Evolutionary conservation across 2,888 invertebrate genomes (phyloP), one percentile per base, ranked within the genome.

Genomic region (Pristionchus fissidentatus): DNA sequence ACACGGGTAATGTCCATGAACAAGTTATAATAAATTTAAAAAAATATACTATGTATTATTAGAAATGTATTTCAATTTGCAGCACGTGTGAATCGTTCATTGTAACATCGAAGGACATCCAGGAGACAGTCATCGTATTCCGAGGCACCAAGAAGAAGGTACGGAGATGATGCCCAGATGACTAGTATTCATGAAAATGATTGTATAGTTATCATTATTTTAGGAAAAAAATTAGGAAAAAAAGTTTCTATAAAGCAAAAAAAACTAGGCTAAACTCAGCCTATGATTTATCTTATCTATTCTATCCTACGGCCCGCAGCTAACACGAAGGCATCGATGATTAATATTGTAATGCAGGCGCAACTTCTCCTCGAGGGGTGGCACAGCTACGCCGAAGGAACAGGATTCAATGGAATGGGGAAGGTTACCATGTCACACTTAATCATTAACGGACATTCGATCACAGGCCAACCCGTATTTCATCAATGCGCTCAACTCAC

Each of bases 351-450:
- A 29, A 41, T 70, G 26, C 84, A 90, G 86, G 84, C 81, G 22
- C 91, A 91, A 85, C 85, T 91, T 10, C 70, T 91, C 8, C 78
- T 90, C 26, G 91, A 91, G 84, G 90, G 88, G 22, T 88, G 87
- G 87, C 86, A 88, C 3, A 86, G 90, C 1, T 75, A 88, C 10
- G 84, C 88, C 26, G 88, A 88, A 4, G 86, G 85, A 10, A 70
- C 78, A 0, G 89, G 90, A 52, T 91, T 91, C 84, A 90, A 87
- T 73, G 89, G 89, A 15, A 85, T 90, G 82, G 91, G 91, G 49
- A 78, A 87, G 38, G 91, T 89, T 43, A 43, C 22, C 22, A 19
- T n/a, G n/a, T 15, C 8, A 13, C 13, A 32, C 60, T 29, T 15
- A n/a, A n/a, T n/a, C n/a, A n/a, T n/a, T n/a, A n/a, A n/a, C n/a